These are phyloP conservation scores for Perdita meconis DNA, from an alignment of 2,888 invertebrate species.

Conservation along the genomic window DNA sequence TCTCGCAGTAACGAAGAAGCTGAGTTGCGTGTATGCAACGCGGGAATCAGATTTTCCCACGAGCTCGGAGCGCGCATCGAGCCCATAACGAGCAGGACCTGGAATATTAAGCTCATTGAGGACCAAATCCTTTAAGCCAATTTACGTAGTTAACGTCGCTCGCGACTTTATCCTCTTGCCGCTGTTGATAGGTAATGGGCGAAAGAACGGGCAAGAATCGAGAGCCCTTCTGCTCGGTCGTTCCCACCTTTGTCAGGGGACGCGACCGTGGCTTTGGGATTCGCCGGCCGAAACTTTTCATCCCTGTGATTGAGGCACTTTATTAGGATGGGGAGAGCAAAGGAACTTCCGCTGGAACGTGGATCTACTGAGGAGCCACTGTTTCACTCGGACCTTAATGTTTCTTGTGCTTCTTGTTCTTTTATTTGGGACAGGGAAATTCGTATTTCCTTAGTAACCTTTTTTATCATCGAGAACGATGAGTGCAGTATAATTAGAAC, in stretches of 20 bases:
- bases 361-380: slow-evolving; percentile 37
- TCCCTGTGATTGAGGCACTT: slow-evolving; percentile 46
- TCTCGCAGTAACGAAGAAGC: slow-evolving; percentile 46
- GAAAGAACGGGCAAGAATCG: slow-evolving; percentile 54
- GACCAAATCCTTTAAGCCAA: slow-evolving; percentile 83
- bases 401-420: too few relatives aligned
- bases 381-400: too few relatives aligned
- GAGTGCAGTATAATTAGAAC: too few relatives aligned
- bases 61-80: slow-evolving; percentile 47
- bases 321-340: slow-evolving; percentile 41
- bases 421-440: too few relatives aligned
- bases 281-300: slow-evolving; percentile 42
- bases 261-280: slow-evolving; percentile 39
- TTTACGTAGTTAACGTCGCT: slow-evolving; percentile 79
- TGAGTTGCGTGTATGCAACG: slow-evolving; percentile 22
- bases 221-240: slow-evolving; percentile 21
- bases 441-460: too few relatives aligned
- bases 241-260: slow-evolving; percentile 32
- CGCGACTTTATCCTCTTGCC: slow-evolving; percentile 61
- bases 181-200: slow-evolving; percentile 58
- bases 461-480: too few relatives aligned
- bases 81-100: slow-evolving; percentile 68
- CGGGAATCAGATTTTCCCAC: slow-evolving; percentile 43
- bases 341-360: slow-evolving; percentile 31
- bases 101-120: slow-evolving; percentile 73